Evolutionary conservation across 2,797 vertebrate species (phyloP), one percentile per base, ranked within the genome.

Genomic region (Sphenodon punctatus): DNA sequence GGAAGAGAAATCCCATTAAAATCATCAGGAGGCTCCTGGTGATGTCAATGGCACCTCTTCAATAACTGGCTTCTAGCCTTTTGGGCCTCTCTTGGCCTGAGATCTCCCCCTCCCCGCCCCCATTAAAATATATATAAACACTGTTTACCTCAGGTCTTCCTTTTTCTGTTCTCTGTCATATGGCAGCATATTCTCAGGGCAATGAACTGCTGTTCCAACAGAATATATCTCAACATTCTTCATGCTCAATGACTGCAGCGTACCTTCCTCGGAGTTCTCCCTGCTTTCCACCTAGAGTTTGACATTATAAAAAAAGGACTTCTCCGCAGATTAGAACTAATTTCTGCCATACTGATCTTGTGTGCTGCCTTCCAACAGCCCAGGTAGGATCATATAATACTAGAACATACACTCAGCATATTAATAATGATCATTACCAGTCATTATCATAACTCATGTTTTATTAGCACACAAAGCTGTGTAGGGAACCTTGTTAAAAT

Each of bases 371-470:
- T 87, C 55, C 36, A 63, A 36, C 59, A 34, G 72, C 71, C 61
- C 19, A 61, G 74, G 13, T 75, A 82, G 63, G 58, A 48, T 87
- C 81, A 86, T 43, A 69, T 36, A 78, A 66, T 79, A 38, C 42
- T 63, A 64, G 61, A 27, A 16, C 75, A n/a, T 80, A 43, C 53
- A 55, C 30, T 79, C 87, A 76, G 16, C 14, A 45, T 68, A 82
- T 75, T 76, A 77, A 83, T 30, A 70, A 71, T 73, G 78, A 68
- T 67, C n/a, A 3, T 84, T 78, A 25, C 25, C 30, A 61, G 12
- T 14, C 56, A 36, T 78, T 74, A 51, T 53, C 23, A 4, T 60
- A 88, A 53, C n/a, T 76, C 34, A 10, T 58, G 20, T 75, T 93
- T 80, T 63, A 22, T 77, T 81, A 48, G 58, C 49, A 36, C 77